Base-by-base conservation (phyloP, 2,888 invertebrate species). In the Oeneis ivallda region DNA sequence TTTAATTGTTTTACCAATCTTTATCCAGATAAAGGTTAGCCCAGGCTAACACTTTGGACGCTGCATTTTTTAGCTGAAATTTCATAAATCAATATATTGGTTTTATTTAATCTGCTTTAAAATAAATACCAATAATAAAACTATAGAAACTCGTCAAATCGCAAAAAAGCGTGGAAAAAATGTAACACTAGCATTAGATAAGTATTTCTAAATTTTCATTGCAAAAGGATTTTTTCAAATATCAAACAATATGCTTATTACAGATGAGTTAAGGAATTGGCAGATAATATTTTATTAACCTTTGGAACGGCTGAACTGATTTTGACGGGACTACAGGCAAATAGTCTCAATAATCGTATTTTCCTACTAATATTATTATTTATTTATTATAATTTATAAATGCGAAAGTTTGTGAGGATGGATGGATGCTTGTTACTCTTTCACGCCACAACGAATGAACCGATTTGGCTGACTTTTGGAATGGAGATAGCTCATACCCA, bases 11-110 rank as follows among this genome's bases (percentile, higher is more conserved):
- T n/a, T n/a, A n/a, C n/a, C n/a, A n/a, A n/a, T n/a, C n/a, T n/a
- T n/a, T n/a, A n/a, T n/a, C n/a, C n/a, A n/a, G n/a, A n/a, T n/a
- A n/a, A n/a, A n/a, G n/a, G n/a, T n/a, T n/a, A n/a, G n/a, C n/a
- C n/a, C n/a, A n/a, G n/a, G n/a, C n/a, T 76, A 99, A 94, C 77
- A 99, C 99, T 92, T 99, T 99, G 72, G 99, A 99, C 75, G 99
- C 99, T 76, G 99, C 98, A 93, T 99, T 99, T 95, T 99, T 99
- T 93, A 99, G 94, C 98, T 99, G 94, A 73, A 91, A 89, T 76
- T 62, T 72, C 68, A 65, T 49, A 72, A 70, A 47, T 60, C 62
- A 32, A 62, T 64, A 53, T 41, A 70, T 70, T 13, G 17, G 19
- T 56, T 41, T 56, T 19, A 56, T 39, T 37, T 58, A 66, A 26